phyloP scores from a whole-genome alignment of 2,888 invertebrate genomes.

The Sisyra terminalis region DNA sequence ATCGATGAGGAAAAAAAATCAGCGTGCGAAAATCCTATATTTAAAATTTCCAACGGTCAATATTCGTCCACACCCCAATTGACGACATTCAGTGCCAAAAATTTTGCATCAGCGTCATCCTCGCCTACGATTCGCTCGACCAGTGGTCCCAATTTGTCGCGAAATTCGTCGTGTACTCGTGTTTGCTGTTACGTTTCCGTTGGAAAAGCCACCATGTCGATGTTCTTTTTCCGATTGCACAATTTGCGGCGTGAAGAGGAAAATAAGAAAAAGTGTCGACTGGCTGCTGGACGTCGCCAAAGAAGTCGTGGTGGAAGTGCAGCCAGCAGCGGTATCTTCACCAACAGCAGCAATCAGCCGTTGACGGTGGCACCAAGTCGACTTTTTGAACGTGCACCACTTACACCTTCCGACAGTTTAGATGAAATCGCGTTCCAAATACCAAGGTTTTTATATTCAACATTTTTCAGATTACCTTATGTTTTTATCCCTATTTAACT shows the following conservation, averaged over 20 bases:
- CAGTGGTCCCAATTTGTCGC: not conserved
- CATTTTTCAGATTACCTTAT: not conserved
- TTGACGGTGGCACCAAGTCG: conserved; percentile 60
- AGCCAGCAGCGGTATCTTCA: conserved; percentile 25
- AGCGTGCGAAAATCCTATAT: too few species aligned
- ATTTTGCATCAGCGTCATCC: not conserved
- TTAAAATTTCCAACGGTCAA: too few species aligned
- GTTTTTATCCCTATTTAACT: not conserved
- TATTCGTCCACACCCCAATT: too few species aligned
- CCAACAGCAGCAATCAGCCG: conserved; percentile 29
- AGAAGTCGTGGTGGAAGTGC: conserved; percentile 18
- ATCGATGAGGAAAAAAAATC: too few species aligned
- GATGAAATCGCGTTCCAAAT: conserved; percentile 86
- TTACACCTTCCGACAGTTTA: conserved; percentile 73
- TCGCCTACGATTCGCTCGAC: not conserved
- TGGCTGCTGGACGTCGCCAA: conserved; percentile 15
- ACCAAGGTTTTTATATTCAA: conserved; percentile 52
- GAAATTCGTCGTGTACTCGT: not conserved
- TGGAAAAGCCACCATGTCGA: conserved; percentile 54
- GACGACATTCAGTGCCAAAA: too few species aligned
- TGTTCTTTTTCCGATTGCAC: conserved; percentile 91
- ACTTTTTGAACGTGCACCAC: conserved; percentile 68
- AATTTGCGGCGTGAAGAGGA: conserved; percentile 77
- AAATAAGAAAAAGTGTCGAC: conserved; percentile 40
- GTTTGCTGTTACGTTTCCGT: not conserved